These are phyloP conservation scores for Microcebus ravelobensis DNA, from an alignment of 2,113 vertebrate species.

Conservation along the genomic window DNA sequence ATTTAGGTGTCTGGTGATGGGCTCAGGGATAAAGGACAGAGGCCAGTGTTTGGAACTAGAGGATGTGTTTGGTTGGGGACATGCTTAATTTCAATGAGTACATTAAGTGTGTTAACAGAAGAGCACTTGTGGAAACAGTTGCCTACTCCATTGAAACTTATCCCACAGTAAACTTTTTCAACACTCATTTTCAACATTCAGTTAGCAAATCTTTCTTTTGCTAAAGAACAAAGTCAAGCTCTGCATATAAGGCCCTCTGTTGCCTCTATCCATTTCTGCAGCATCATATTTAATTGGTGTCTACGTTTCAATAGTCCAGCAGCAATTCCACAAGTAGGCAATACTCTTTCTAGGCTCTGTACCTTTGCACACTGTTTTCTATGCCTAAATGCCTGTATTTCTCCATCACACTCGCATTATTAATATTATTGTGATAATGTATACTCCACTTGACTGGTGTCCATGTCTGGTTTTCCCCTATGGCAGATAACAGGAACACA, in stretches of 20 bases:
- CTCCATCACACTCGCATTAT: not conserved
- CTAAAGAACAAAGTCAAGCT: not conserved
- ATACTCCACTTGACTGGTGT: not conserved
- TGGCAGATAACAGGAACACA: not conserved
- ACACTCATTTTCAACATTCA: not conserved
- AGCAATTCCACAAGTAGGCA: not conserved
- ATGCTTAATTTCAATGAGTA: not conserved
- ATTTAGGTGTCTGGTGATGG: not conserved
- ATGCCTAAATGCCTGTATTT: not conserved
- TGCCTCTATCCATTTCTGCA: not conserved
- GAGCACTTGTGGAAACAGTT: not conserved
- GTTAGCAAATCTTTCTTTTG: not conserved
- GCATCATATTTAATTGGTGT: not conserved
- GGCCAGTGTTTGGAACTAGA: not conserved
- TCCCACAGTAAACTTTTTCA: not conserved
- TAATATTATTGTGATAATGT: not conserved
- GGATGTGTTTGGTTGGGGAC: not conserved
- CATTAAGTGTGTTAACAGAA: not conserved
- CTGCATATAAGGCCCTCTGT: not conserved
- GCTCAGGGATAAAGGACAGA: not conserved
- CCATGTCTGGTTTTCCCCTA: not conserved
- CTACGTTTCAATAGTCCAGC: not conserved
- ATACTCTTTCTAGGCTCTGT: not conserved
- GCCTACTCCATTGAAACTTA: not conserved
- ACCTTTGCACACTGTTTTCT: not conserved